Percentiles rank a stretch among this genome's conserved stretches.
phyloP scores from a whole-genome alignment of 2,797 vertebrate genomes.

The Pseudochirops cupreus region DNA sequence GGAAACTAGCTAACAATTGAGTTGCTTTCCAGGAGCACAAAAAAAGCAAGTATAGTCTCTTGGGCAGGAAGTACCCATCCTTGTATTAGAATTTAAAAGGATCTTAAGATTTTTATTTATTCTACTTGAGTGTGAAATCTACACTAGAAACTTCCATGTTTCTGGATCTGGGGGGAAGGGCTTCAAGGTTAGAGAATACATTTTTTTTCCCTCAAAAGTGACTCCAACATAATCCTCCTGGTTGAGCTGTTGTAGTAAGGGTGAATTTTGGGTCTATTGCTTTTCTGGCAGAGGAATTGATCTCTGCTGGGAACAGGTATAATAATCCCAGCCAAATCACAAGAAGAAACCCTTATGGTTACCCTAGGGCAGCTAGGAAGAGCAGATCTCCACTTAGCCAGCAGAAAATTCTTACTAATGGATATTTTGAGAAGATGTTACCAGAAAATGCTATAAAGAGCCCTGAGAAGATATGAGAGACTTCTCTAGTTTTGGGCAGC shows the following conservation, averaged over 20 bases:
- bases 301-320: background rate
- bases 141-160: background rate
- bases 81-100: background rate
- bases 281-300: background rate
- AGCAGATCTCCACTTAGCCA: background rate
- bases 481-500: background rate
- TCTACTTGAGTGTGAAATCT: background rate
- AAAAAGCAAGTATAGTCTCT: background rate
- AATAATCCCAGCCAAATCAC: background rate
- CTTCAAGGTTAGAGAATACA: background rate
- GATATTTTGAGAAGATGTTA: background rate
- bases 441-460: background rate
- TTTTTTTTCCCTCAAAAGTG: background rate
- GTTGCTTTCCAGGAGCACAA: background rate
- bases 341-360: background rate
- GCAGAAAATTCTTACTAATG: background rate
- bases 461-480: background rate
- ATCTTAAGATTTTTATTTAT: background rate
- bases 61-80: background rate
- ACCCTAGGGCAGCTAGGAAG: background rate
- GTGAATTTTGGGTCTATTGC: background rate
- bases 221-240: background rate
- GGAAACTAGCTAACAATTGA: background rate
- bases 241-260: background rate
- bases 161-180: background rate